phyloP scores from a whole-genome alignment of 2,888 invertebrate species.

The Eurois occulta region DNA sequence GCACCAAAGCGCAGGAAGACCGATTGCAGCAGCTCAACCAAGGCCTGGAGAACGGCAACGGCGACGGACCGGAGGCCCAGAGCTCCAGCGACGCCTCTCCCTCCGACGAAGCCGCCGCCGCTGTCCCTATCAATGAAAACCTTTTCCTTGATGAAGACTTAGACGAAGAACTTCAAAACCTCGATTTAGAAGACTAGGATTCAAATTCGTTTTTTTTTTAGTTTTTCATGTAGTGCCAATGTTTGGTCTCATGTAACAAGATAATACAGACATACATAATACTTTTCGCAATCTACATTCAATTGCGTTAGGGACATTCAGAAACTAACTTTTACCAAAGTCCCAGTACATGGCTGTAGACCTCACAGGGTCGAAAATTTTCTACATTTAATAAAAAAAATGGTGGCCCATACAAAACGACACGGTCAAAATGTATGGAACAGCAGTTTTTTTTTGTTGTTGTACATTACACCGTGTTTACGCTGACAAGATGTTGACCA shows the following conservation, averaged over 20 bases:
- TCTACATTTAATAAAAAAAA: not conserved
- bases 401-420: not conserved
- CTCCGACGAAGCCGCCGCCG: conserved; percentile 76
- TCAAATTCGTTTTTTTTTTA: conserved; percentile 13
- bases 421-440: not conserved
- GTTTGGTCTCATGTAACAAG: not conserved
- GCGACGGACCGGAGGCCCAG: conserved; percentile 32
- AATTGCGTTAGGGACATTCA: not conserved
- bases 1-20: conserved; percentile 93
- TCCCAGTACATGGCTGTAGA: not conserved
- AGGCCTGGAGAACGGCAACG: conserved; percentile 76
- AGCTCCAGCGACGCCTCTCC: conserved; percentile 70
- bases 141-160: conserved; percentile 97
- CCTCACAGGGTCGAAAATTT: not conserved
- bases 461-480: not conserved
- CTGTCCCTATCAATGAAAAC: conserved; percentile 97
- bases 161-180: conserved; percentile 95
- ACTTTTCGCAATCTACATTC: not conserved
- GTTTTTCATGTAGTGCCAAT: conserved; percentile 8
- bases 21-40: conserved; percentile 89
- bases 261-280: not conserved
- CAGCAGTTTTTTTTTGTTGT: not conserved
- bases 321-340: not conserved
- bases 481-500: not conserved
- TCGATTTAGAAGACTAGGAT: conserved; percentile 92